Percentiles rank a stretch among this genome's conserved stretches.
Evolutionary conservation across 2,797 vertebrate genomes (phyloP).

Genomic region (Capromys pilorides): DNA sequence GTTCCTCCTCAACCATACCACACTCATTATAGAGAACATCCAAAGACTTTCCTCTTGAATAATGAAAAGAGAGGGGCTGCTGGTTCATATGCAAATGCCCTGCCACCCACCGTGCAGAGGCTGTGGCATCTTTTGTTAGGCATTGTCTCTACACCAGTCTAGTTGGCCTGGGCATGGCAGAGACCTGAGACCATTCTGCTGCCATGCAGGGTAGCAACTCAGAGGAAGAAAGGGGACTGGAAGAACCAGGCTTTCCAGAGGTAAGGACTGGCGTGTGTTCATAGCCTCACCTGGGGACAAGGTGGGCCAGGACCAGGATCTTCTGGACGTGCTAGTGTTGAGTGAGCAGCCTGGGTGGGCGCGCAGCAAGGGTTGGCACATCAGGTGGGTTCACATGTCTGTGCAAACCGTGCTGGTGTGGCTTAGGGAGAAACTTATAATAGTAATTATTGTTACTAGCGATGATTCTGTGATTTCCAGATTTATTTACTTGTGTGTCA

Average conservation of each 20-base stretch:
- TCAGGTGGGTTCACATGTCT: neutral
- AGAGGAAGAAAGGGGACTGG: neutral
- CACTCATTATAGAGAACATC: neutral
- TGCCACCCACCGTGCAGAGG: neutral
- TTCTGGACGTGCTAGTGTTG: neutral
- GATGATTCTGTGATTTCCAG: neutral
- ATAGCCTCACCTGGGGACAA: accelerated
- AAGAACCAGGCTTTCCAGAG: neutral
- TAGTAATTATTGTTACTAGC: neutral
- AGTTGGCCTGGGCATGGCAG: neutral
- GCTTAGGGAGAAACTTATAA: neutral
- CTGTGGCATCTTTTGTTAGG: neutral
- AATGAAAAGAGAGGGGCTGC: neutral
- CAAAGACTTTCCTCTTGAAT: neutral
- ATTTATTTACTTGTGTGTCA: neutral
- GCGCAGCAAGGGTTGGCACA: too few relatives aligned
- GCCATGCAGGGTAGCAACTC: neutral
- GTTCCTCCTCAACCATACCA: neutral
- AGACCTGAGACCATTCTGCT: neutral
- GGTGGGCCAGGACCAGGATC: neutral
- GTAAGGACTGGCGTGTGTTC: neutral
- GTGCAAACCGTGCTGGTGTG: neutral
- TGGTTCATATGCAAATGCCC: conserved; percentile 30
- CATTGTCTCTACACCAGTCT: neutral
- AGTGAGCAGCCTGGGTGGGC: too few relatives aligned